A percentile compares a stretch with the other conserved stretches of the same genome.
These are phyloP conservation scores for Formica exsecta DNA, from an alignment of 1,140 invertebrate species.

Conservation along the genomic window DNA sequence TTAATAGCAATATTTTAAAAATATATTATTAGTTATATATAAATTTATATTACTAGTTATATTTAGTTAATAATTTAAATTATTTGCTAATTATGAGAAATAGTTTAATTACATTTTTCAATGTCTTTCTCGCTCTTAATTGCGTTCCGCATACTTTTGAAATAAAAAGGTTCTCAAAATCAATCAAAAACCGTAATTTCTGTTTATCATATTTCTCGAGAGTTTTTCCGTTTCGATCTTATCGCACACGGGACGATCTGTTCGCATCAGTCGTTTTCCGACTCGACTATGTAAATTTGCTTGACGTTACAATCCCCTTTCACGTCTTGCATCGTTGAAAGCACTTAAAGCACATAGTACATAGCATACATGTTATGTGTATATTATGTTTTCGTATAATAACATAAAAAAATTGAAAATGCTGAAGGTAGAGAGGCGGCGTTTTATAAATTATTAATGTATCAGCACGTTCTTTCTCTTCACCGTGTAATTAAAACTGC, in stretches of 20 bases:
- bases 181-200: background rate
- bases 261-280: slow-evolving; percentile 23
- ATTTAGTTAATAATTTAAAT: background rate
- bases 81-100: too few relatives aligned
- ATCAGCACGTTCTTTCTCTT: background rate
- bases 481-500: background rate
- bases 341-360: slow-evolving; percentile 18
- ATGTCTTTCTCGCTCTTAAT: background rate
- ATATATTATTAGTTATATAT: too few relatives aligned
- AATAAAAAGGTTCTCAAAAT: background rate
- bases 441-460: slow-evolving; percentile 27
- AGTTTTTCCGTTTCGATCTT: slow-evolving; percentile 26
- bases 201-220: background rate
- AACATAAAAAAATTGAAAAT: slow-evolving; percentile 14
- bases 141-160: background rate
- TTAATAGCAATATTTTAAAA: background rate
- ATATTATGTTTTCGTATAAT: slow-evolving; percentile 2
- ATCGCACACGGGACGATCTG: background rate
- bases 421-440: background rate
- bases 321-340: slow-evolving; percentile 29
- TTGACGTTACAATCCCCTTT: slow-evolving; percentile 32
- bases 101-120: background rate
- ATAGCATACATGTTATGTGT: background rate
- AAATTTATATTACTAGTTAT: too few relatives aligned
- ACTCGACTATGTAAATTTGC: slow-evolving; percentile 17